Conservation (phyloP, 2,888 invertebrate genomes). For the Arctia plantaginis region DNA sequence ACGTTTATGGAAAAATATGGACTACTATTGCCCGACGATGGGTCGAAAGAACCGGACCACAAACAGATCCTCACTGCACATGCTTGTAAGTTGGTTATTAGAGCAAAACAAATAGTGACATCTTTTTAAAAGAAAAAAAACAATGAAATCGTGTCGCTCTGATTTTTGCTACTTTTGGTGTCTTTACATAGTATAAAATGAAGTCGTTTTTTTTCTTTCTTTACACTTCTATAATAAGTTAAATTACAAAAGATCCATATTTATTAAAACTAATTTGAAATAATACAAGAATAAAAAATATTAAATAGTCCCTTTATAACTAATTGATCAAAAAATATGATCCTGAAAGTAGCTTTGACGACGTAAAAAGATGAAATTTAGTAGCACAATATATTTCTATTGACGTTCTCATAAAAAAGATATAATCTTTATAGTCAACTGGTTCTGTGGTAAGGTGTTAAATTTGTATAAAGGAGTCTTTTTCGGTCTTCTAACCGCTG, state of each 20-base stretch:
- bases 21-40: slow-evolving; percentile 68
- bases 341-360: not conserved
- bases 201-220: too few species aligned
- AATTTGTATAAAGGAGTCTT: not conserved
- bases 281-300: not conserved
- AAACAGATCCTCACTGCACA: slow-evolving; percentile 96
- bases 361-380: not conserved
- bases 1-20: slow-evolving; percentile 77
- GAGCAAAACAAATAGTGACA: too few species aligned
- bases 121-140: too few species aligned
- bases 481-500: not conserved
- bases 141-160: too few species aligned
- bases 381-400: not conserved
- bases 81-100: slow-evolving; percentile 90
- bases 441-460: not conserved
- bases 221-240: too few species aligned
- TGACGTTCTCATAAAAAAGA: not conserved
- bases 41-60: slow-evolving; percentile 63
- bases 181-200: too few species aligned
- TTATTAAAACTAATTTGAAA: not conserved
- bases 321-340: too few species aligned
- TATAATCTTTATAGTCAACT: not conserved
- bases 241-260: too few species aligned
- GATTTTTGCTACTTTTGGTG: too few species aligned
- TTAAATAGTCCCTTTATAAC: not conserved